Conservation (phyloP, 2,113 vertebrate species). For the Mohoua ochrocephala region DNA sequence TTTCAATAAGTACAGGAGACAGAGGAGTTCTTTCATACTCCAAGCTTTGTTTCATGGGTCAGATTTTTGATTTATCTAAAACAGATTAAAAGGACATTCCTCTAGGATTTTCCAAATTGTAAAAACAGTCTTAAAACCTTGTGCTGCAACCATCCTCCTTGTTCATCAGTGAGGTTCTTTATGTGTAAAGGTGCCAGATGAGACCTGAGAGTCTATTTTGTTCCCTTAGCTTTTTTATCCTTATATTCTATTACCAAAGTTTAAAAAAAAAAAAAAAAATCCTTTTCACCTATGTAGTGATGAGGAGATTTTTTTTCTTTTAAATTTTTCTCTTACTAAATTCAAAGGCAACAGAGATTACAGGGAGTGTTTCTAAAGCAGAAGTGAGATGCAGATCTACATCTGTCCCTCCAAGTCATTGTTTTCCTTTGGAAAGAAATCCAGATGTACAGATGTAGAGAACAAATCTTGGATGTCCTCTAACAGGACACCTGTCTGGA, state of each 20-base stretch:
- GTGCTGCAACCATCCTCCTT: background rate
- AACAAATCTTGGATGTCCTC: background rate
- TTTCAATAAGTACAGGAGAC: background rate
- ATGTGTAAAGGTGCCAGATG: background rate
- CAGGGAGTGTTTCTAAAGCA: background rate
- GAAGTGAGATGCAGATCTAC: background rate
- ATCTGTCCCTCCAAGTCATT: background rate
- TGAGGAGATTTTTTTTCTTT: background rate
- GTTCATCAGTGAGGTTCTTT: background rate
- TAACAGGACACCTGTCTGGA: background rate
- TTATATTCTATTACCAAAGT: background rate
- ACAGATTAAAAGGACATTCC: background rate
- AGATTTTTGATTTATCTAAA: background rate
- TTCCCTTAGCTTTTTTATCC: background rate
- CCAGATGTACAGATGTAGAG: background rate
- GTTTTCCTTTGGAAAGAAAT: background rate
- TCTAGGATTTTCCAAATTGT: background rate
- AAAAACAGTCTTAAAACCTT: background rate
- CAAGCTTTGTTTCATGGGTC: background rate
- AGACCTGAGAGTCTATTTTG: background rate
- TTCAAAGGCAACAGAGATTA: background rate
- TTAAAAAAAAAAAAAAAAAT: background rate
- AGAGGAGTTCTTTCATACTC: background rate
- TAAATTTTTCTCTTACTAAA: background rate
- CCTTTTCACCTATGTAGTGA: background rate